phyloP scores from a whole-genome alignment of 2,888 invertebrate species.

The Brachyptera risi region DNA sequence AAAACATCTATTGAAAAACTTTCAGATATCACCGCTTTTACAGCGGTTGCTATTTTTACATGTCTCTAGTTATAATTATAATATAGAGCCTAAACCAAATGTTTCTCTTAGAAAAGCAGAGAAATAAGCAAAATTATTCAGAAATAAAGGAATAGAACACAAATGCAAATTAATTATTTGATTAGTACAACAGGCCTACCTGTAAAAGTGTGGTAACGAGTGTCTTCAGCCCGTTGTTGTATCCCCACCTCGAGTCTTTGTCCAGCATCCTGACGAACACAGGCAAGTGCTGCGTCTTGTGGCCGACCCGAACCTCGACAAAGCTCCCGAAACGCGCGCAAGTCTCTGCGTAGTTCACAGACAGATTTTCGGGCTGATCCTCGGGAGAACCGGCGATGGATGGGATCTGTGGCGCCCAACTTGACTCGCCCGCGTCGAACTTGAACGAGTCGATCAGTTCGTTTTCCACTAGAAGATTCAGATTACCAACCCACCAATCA shows the following conservation, averaged over 20 bases:
- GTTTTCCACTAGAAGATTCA: constrained; percentile 48
- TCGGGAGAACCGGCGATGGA: constrained; percentile 1
- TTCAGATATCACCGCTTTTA: too few species aligned
- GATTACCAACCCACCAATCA: constrained; percentile 42
- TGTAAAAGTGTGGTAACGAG: constrained; percentile 57
- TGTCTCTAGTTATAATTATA: too few species aligned
- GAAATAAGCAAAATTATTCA: too few species aligned
- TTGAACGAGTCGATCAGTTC: constrained; percentile 71
- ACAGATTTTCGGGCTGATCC: constrained; percentile 14
- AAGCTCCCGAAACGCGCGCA: constrained; percentile 57
- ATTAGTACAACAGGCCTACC: not conserved
- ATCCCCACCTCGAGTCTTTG: constrained; percentile 65
- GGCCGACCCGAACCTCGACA: constrained; percentile 67
- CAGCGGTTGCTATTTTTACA: too few species aligned
- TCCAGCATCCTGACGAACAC: constrained; percentile 75
- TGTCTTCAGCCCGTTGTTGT: constrained; percentile 65
- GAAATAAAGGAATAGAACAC: too few species aligned
- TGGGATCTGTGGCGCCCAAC: constrained; percentile 51
- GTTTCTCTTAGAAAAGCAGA: too few species aligned
- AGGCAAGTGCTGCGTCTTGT: constrained; percentile 64
- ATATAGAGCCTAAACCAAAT: too few species aligned
- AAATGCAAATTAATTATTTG: not conserved
- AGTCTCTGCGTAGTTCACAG: constrained; percentile 49
- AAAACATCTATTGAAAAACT: too few species aligned
- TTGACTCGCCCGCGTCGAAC: constrained; percentile 77